phyloP scores from a whole-genome alignment of 2,888 invertebrate species.

The Drosophila koepferae region DNA sequence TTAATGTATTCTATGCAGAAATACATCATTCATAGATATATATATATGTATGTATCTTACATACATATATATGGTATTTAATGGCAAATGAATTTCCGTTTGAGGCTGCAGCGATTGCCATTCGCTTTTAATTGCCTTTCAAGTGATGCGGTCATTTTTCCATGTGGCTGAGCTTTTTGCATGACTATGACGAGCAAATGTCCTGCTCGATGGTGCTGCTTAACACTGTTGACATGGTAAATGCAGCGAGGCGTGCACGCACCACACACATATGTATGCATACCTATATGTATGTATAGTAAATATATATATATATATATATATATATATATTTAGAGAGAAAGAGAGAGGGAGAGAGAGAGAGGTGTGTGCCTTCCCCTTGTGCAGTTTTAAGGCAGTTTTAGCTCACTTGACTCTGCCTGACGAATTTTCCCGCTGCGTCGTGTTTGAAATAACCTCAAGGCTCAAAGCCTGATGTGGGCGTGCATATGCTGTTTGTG shows the following conservation, averaged over 20 bases:
- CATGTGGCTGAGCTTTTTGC: constrained; percentile 47
- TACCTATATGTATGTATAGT: background rate
- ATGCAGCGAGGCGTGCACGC: constrained; percentile 29
- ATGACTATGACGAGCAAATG: constrained; percentile 44
- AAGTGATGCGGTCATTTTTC: constrained; percentile 41
- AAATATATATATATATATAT: background rate
- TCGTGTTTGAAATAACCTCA: constrained; percentile 64
- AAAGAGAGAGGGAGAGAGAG: background rate
- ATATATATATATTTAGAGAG: background rate
- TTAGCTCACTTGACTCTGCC: constrained; percentile 45
- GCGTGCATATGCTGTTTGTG: background rate
- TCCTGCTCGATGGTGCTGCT: constrained; percentile 26
- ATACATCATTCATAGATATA: background rate
- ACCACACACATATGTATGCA: background rate
- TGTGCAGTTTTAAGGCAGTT: background rate
- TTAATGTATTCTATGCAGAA: background rate
- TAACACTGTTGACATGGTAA: constrained; percentile 46
- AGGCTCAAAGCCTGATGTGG: constrained; percentile 52
- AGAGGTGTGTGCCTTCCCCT: background rate
- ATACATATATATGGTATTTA: background rate
- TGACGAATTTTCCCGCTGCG: constrained; percentile 75
- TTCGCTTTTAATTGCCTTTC: constrained; percentile 40
- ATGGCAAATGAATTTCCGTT: background rate
- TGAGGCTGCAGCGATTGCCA: background rate
- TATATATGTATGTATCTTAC: no score